Percentiles rank a stretch among this genome's conserved stretches.
Conservation (phyloP, 2,113 vertebrate genomes). For the Patagioenas fasciata region DNA sequence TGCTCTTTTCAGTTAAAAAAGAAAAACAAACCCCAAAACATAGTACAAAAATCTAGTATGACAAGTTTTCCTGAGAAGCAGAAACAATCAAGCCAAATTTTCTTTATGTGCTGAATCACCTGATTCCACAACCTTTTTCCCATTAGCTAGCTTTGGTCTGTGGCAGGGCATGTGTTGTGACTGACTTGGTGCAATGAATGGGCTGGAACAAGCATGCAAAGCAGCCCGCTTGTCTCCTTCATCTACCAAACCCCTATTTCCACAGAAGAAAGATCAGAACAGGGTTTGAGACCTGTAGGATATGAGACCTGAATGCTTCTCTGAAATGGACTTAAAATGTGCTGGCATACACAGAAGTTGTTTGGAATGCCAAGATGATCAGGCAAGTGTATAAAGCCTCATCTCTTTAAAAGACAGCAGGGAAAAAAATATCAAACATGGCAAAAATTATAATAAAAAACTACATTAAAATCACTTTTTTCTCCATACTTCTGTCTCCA, state of each 20-base stretch:
- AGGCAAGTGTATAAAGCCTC: not conserved
- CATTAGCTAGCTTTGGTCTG: not conserved
- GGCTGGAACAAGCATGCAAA: fast-evolving
- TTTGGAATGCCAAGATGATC: not conserved
- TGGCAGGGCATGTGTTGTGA: not conserved
- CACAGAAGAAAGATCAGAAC: not conserved
- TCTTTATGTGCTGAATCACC: not conserved
- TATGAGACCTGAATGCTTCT: not conserved
- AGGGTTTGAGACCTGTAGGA: not conserved
- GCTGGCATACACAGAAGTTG: not conserved
- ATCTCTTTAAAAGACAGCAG: not conserved
- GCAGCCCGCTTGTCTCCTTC: not conserved
- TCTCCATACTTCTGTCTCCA: not conserved
- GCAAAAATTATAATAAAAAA: not conserved
- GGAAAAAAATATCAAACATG: not conserved
- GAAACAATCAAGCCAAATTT: not conserved
- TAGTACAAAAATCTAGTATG: not conserved
- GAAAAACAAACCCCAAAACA: not conserved
- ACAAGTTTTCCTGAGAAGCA: not conserved
- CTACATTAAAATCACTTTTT: not conserved
- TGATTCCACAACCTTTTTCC: not conserved
- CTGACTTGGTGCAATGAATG: not conserved
- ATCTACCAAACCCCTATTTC: not conserved
- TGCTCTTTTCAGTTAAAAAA: conserved; percentile 21
- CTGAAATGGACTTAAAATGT: not conserved